Evolutionary conservation across 2,113 vertebrate genomes (phyloP).

Genomic region (Apodemus speciosus): DNA sequence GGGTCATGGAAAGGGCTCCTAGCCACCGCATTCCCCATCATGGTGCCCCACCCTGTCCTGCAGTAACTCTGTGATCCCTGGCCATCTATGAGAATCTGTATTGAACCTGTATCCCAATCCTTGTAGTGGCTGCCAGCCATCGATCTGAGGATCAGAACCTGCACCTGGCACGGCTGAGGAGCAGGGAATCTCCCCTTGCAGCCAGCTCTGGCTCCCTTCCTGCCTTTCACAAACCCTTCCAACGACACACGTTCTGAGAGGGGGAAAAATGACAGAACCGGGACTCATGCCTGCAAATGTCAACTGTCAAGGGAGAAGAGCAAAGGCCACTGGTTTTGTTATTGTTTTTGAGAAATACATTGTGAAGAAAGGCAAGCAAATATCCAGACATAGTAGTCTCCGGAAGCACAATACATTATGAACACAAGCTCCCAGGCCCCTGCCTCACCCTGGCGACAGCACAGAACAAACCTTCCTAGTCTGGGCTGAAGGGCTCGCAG

Average conservation of each 20-base stretch:
- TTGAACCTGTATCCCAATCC: neutral
- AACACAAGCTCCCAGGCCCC: neutral
- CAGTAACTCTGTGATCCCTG: neutral
- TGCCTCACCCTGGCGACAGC: neutral
- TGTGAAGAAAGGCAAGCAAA: slow-evolving; percentile 8
- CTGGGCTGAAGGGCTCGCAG: neutral
- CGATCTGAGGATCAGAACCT: neutral
- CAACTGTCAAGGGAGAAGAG: neutral
- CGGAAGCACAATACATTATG: neutral
- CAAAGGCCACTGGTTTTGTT: neutral
- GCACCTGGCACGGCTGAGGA: neutral
- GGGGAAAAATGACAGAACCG: neutral
- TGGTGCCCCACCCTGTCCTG: too few relatives aligned
- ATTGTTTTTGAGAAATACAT: neutral
- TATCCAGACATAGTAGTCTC: neutral
- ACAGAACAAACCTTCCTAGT: neutral
- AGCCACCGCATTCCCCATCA: neutral
- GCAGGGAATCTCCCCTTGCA: fast-evolving
- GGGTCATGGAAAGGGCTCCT: neutral
- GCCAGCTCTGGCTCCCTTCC: neutral
- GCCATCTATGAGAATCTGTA: neutral
- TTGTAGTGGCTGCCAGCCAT: neutral
- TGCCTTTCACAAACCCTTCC: neutral
- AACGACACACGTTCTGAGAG: slow-evolving; percentile 8
- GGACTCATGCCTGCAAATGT: neutral